These are phyloP conservation scores for Psittacula derbiana DNA, from an alignment of 2,797 vertebrate genomes.

Conservation along the genomic window DNA sequence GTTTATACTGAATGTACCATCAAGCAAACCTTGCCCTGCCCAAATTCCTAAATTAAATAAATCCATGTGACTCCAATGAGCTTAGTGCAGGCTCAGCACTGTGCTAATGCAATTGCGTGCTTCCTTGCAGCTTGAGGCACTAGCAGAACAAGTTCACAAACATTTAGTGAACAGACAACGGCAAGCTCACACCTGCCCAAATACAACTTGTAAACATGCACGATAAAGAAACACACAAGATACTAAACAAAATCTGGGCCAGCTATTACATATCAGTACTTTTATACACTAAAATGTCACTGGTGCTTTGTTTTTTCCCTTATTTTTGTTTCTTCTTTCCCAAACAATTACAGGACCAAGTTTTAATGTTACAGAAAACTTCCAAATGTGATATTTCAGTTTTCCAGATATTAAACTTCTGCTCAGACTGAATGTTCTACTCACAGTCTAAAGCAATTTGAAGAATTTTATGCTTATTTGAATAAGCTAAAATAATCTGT, in stretches of 20 bases:
- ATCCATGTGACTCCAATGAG: conserved; percentile 55
- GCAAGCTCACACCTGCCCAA: conserved; percentile 57
- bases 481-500: not conserved
- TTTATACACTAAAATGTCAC: not conserved
- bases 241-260: conserved; percentile 27
- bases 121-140: conserved; percentile 42
- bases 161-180: conserved; percentile 1
- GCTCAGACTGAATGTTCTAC: not conserved
- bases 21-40: conserved; percentile 49
- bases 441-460: not conserved
- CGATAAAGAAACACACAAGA: conserved; percentile 9
- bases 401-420: not conserved
- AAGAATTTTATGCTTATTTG: not conserved
- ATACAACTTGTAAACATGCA: conserved; percentile 18
- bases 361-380: not conserved
- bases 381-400: not conserved
- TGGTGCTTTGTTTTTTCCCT: not conserved
- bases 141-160: conserved; percentile 46
- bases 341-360: not conserved
- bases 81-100: conserved; percentile 44
- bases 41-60: conserved; percentile 66
- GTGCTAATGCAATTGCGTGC: conserved; percentile 34
- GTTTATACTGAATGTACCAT: conserved; percentile 23
- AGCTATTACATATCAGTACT: not conserved
- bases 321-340: not conserved